phyloP scores from a whole-genome alignment of 2,888 invertebrate genomes.

The Tenthredo notha region DNA sequence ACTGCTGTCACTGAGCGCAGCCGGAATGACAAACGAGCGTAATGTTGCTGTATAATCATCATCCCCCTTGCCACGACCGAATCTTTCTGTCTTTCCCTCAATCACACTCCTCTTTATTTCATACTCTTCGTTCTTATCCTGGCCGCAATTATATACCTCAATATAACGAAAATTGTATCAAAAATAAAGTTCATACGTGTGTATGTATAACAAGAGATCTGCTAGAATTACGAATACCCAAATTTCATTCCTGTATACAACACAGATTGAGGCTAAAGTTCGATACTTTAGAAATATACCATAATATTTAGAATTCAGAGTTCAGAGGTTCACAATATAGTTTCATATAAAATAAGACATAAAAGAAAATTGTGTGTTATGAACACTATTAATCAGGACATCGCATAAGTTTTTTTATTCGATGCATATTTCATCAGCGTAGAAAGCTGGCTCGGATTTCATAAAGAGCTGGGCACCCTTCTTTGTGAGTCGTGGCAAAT shows the following conservation, averaged over 20 bases:
- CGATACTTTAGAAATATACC: not conserved
- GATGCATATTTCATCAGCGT: not conserved
- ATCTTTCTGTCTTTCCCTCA: slow-evolving; percentile 60
- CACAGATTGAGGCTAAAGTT: not conserved
- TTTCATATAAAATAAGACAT: not conserved
- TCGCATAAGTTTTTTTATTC: not conserved
- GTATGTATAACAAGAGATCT: not conserved
- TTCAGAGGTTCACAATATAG: not conserved
- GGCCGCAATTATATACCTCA: slow-evolving; percentile 17
- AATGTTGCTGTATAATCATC: slow-evolving; percentile 74
- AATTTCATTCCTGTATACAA: not conserved
- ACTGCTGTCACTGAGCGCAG: slow-evolving; percentile 68
- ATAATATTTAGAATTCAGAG: not conserved
- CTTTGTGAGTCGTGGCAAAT: not conserved
- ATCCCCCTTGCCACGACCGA: slow-evolving; percentile 13
- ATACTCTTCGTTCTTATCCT: slow-evolving; percentile 1
- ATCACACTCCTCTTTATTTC: slow-evolving; percentile 57
- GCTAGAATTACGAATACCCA: not conserved
- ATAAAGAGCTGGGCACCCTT: not conserved
- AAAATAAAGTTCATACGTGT: not conserved
- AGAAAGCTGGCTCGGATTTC: not conserved
- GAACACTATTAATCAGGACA: slow-evolving; percentile 2
- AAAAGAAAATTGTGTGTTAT: not conserved
- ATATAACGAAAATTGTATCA: not conserved
- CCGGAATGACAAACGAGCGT: slow-evolving; percentile 73